Evolutionary conservation across 2,888 invertebrate genomes (phyloP).

Genomic region (Cabera pusaria): DNA sequence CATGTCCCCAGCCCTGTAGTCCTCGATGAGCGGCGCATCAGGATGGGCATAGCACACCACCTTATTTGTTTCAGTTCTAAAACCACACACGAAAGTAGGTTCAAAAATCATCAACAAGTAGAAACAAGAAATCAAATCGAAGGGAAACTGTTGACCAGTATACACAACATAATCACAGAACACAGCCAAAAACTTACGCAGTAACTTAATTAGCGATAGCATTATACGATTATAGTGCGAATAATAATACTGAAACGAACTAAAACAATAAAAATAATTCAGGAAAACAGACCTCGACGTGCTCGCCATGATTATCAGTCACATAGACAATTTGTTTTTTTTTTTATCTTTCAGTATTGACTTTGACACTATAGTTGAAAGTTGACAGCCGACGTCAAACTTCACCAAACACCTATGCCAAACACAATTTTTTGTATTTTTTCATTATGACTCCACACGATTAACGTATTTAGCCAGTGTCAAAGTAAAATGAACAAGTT

Average conservation of each 20-base stretch:
- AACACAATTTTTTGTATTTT: no score
- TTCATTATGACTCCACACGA: no score
- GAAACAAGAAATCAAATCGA: slow-evolving; percentile 62
- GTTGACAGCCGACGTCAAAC: slow-evolving; percentile 20
- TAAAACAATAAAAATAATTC: slow-evolving; percentile 60
- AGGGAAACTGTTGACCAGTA: slow-evolving; percentile 35
- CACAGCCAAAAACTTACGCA: slow-evolving; percentile 52
- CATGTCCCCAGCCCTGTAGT: slow-evolving; percentile 99
- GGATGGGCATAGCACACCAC: slow-evolving; percentile 97
- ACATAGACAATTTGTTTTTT: slow-evolving; percentile 42
- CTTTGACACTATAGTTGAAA: no score
- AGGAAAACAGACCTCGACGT: slow-evolving; percentile 85
- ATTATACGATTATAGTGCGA: slow-evolving; percentile 41
- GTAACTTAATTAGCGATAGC: slow-evolving; percentile 39
- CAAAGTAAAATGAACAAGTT: no score
- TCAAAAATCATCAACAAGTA: slow-evolving; percentile 59
- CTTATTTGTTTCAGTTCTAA: slow-evolving; percentile 88
- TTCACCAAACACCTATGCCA: no score
- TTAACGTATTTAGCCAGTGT: no score
- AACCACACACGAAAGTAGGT: slow-evolving; percentile 70
- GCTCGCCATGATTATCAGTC: slow-evolving; percentile 84
- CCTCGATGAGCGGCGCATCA: slow-evolving; percentile 97
- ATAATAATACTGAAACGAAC: slow-evolving; percentile 43
- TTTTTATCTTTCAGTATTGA: no score
- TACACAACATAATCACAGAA: slow-evolving; percentile 32